Base-by-base conservation (phyloP, 2,797 vertebrate species). In the Tiaroga cobitis region DNA sequence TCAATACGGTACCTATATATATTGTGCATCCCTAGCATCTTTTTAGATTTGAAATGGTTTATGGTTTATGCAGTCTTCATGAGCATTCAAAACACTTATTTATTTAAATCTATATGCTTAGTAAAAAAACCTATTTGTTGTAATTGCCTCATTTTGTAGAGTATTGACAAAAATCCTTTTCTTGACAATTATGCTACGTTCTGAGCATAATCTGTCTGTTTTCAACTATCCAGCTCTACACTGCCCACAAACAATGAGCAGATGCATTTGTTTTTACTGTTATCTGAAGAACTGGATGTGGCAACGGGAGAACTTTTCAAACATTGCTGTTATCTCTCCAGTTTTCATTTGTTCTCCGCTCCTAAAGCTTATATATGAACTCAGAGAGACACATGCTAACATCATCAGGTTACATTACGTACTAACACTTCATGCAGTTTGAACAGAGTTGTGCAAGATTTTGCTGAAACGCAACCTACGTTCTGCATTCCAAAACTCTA, bases 351-450 rank as follows among this genome's bases (percentile, higher is more conserved):
- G 15, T 43, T 34, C 39, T 65, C 37, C 1, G 0, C 41, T 73
- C 46, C 18, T 13, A 67, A 37, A 76, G 18, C 5, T 72, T 72
- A 70, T 8, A 39, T 34, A 39, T 34, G 82, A 81, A 51, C 90
- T 90, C 89, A 87, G 24, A 77, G 24, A 29, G 54, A 70, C 39
- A 59, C 19, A 70, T 29, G 65, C 37, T 37, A 73, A 72, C 43
- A 76, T 34, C n/a, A 54, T 46, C 63, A 18, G 3, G 29, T 72
- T 70, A 72, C 3, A 70, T 49, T 61, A 34, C 0, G 13, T 15
- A 46, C 43, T 3, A 78, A 69, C 39, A 34, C 15, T 54, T 39
- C 29, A 76, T 8, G 19, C 16, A 34, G 59, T 54, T 79, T 0
- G 1, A 78, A 63, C 18, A 11, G 32, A 16, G 26, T 16, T n/a